Evolutionary conservation across 2,888 invertebrate genomes (phyloP), one percentile per base, ranked within the genome.

Genomic region (Danaus chrysippus): DNA sequence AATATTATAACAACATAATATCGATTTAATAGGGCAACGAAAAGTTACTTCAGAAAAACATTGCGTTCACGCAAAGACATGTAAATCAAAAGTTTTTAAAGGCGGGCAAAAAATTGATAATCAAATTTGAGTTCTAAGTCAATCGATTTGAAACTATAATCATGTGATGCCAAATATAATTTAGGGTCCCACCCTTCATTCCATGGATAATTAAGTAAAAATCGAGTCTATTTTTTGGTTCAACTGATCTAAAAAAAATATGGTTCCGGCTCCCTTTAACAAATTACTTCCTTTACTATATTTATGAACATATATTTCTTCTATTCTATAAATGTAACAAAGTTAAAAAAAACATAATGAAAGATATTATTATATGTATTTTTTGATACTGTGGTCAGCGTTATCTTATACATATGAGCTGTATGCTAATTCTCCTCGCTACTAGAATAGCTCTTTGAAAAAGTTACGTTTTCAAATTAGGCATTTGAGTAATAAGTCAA

Each of bases 201-300:
- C 59, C 46, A 63, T 58, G 65, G 65, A 56, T 64, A 58, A 68
- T 70, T 67, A 62, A 58, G 61, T 66, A 67, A 65, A 66, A 69
- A 67, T 66, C 60, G 64, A 62, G 65, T 65, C 62, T 64, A 62
- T 52, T 62, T 64, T 59, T 53, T 58, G 68, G 67, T 66, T 67
- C 64, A 67, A 64, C 65, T 64, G 43, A 53, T 13, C 56, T 42
- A 44, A 15, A 49, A 52, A 57, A 52, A 55, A 54, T n/a, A 54
- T 54, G 43, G 23, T 59, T 44, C 54, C 43, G 54, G 13, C 43
- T 19, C 11, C 43, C 23, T 23, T 23, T 49, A 11, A 56, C 15
- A 17, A 42, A 42, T 19, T 11, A 56, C 34, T 41, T 15, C 15
- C 13, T 12, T 61, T 56, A 19, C 11, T 34, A 17, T 10, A 17